Evolutionary conservation across 1,140 invertebrate genomes (phyloP).

Genomic region (Bombus soroeensis): DNA sequence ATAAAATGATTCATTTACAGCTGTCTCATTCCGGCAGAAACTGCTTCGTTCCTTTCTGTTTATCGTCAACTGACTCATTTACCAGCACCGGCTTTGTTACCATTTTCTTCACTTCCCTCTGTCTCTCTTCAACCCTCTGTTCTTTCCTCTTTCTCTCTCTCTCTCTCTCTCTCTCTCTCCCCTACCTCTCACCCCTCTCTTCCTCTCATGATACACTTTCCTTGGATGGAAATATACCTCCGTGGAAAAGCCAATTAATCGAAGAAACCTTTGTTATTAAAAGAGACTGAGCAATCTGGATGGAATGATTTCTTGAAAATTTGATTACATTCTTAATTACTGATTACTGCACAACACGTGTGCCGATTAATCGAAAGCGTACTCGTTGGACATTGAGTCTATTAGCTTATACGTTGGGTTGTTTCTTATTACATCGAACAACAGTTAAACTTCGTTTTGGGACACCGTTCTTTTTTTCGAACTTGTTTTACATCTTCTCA

Average conservation of each 20-base stretch:
- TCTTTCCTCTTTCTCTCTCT: too few species aligned
- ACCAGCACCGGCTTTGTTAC: conserved; percentile 67
- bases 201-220: not conserved
- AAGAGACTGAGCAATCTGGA: not conserved
- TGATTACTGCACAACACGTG: not conserved
- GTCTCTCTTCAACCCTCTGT: too few species aligned
- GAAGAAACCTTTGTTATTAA: conserved; percentile 22
- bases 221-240: conserved; percentile 22
- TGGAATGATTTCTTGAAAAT: conserved; percentile 9
- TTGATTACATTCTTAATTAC: not conserved
- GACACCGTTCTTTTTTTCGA: too few species aligned
- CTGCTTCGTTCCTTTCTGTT: conserved; percentile 58
- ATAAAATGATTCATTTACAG: conserved; percentile 64
- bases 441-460: too few species aligned
- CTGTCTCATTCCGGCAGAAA: conserved; percentile 63
- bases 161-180: not conserved
- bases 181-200: too few species aligned
- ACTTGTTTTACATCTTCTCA: too few species aligned
- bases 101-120: conserved; percentile 1
- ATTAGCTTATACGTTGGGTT: not conserved
- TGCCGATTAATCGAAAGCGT: not conserved
- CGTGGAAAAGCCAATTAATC: conserved; percentile 21
- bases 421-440: not conserved
- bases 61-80: conserved; percentile 74
- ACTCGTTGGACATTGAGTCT: not conserved